A percentile compares a stretch with the other conserved stretches of the same genome.
Conservation (phyloP, 2,888 invertebrate species). For the Philereme vetulata region DNA sequence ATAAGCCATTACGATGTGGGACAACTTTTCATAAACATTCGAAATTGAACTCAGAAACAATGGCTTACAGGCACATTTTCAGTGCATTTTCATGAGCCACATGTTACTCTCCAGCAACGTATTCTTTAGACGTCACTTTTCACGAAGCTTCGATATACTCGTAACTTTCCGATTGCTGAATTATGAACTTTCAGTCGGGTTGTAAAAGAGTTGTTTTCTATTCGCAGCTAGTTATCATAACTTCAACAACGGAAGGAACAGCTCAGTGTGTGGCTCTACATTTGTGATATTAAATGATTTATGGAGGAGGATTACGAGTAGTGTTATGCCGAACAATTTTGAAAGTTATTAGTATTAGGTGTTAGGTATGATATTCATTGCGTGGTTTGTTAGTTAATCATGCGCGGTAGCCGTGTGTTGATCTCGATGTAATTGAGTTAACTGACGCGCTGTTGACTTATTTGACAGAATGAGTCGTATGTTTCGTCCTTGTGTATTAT, state of each 20-base stretch:
- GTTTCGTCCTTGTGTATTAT: constrained; percentile 67
- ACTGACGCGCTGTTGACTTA: constrained; percentile 82
- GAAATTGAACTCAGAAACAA: constrained; percentile 47
- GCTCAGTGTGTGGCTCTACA: constrained; percentile 81
- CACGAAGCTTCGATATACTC: constrained; percentile 49
- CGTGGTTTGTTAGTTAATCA: constrained; percentile 61
- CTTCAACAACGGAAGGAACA: constrained; percentile 75
- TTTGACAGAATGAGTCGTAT: constrained; percentile 78
- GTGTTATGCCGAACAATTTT: constrained; percentile 56
- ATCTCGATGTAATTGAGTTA: constrained; percentile 82
- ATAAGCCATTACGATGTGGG: constrained; percentile 61
- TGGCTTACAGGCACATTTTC: constrained; percentile 49
- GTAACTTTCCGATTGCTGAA: constrained; percentile 27
- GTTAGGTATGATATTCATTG: constrained; percentile 57
- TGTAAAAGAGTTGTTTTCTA: constrained; percentile 45
- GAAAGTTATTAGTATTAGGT: constrained; percentile 51
- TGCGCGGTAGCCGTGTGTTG: constrained; percentile 80
- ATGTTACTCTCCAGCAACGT: constrained; percentile 57
- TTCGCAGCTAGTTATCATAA: constrained; percentile 47
- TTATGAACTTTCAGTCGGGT: constrained; percentile 33
- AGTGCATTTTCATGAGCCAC: constrained; percentile 42
- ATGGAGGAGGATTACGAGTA: constrained; percentile 76
- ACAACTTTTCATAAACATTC: constrained; percentile 31
- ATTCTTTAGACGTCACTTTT: constrained; percentile 50
- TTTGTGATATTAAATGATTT: constrained; percentile 84